Evolutionary conservation across 2,888 invertebrate genomes (phyloP), one percentile per base, ranked within the genome.

Genomic region (Microctonus aethiopoides): DNA sequence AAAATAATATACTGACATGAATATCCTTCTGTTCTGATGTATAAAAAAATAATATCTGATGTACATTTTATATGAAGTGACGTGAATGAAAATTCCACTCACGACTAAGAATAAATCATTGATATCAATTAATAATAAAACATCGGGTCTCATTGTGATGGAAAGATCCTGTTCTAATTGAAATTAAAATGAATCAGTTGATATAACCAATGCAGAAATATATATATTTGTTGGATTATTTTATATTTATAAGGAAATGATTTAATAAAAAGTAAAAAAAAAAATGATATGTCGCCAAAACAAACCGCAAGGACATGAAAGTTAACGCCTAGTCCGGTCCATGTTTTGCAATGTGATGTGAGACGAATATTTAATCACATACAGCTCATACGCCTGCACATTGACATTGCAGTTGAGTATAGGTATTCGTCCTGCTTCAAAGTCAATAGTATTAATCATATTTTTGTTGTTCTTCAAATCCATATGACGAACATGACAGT

Each of bases 251-350:
- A 26, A 54, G 26, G 11, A 29, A 54, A 11, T 24, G 10, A 54
- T 24, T 24, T 9, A 29, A n/a, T 11, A 5, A 29, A 16, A 32
- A n/a, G 22, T 57, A 39, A 16, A 41, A 20, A 11, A 51, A 24
- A 29, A 46, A 52, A 26, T 57, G 29, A 32, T 34, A 16, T 22
- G 34, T 46, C 24, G 34, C 22, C 39, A 16, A 22, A 54, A 59
- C 57, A 46, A 46, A 54, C 13, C 29, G 22, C 68, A 71, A 71
- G 71, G 71, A 52, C 65, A 64, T 26, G n/a, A 41, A 29, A 46
- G 56, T 11, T 7, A 7, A 46, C 46, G 63, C 54, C 56, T 61
- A 36, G 68, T 51, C 29, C 51, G 56, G 57, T 24, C 46, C 51
- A 57, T 22, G 65, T 22, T 22, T 41, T 26, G 46, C 32, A 34